Evolutionary conservation across 2,113 vertebrate genomes (phyloP).

Genomic region (Vulpes ferrilata): DNA sequence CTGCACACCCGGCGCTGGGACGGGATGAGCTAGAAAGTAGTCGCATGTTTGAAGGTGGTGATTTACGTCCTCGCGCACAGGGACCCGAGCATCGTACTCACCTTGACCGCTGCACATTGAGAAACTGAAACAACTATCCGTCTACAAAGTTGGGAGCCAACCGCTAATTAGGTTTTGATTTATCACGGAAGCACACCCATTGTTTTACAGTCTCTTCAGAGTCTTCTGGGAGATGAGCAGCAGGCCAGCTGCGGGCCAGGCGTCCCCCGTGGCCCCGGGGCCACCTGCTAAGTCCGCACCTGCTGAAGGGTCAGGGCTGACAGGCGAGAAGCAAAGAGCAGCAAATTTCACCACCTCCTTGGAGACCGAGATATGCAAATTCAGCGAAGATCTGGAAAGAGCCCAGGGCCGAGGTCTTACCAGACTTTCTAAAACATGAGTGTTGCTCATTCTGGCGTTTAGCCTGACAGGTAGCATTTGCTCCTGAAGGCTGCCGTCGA

Average conservation of each 20-base stretch:
- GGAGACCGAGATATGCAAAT: constrained; percentile 72
- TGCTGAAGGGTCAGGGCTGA: constrained; percentile 80
- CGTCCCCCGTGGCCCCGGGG: not conserved
- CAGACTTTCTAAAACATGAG: not conserved
- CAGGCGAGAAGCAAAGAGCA: constrained; percentile 82
- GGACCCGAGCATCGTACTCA: not conserved
- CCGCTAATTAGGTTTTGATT: constrained; percentile 55
- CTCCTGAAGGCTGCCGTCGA: not conserved
- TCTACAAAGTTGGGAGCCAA: constrained; percentile 51
- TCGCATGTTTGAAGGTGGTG: not conserved
- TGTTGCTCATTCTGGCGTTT: not conserved
- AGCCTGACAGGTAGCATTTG: not conserved
- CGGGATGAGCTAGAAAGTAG: accelerated
- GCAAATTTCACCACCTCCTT: constrained; percentile 76
- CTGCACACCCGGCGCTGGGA: accelerated
- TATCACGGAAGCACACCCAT: constrained; percentile 60
- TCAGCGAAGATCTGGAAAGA: constrained; percentile 52
- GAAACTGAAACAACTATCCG: constrained; percentile 57
- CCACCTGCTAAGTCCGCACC: constrained; percentile 75
- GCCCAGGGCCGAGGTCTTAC: not conserved
- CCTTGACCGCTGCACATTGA: constrained; percentile 27
- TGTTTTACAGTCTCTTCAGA: constrained; percentile 2
- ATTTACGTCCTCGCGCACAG: not conserved
- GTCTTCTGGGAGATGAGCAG: constrained; percentile 54
- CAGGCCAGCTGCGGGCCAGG: constrained; percentile 76